Evolutionary conservation across 2,113 vertebrate species (phyloP), one percentile per base, ranked within the genome.

Genomic region (Neolamprologus variostigma): DNA sequence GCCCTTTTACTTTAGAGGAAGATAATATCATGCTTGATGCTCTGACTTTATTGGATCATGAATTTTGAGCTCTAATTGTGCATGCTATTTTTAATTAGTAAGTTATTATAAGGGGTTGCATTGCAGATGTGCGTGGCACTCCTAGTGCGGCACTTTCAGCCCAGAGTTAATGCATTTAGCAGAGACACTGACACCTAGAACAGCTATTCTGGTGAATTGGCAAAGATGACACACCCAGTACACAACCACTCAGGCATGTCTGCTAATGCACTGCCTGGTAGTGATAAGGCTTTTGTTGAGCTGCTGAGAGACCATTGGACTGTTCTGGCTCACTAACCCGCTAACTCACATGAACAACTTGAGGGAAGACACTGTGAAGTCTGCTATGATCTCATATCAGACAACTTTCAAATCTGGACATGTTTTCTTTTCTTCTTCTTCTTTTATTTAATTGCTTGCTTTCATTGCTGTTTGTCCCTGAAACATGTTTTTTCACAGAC

Each of bases 11-110:
- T 93, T 91, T 81, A 87, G 87, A 85, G 91, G 87, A 57, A 94
- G 94, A 94, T 92, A 86, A 92, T 95, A 95, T 94, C 93, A 91
- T 88, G 90, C 93, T 91, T 89, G 90, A 93, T 86, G 89, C 90
- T 82, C 86, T 66, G 89, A 88, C 91, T 94, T 95, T 94, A 95
- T 95, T 95, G 92, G 93, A 93, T 95, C 93, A 90, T 95, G 92
- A 94, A 94, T 94, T 94, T 66, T 83, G 84, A 91, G 93, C 89
- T 94, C 90, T 94, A 95, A 94, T 96, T 95, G 91, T 87, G 91
- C 93, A 47, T 94, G 92, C 83, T 84, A 59, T 92, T 94, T 95
- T 93, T 95, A 93, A 95, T 95, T 92, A 95, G 92, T 50, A 66
- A 86, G 87, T 94, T 94, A 94, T 96, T 93, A 94, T 26, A 93